These are phyloP conservation scores for Myathropa florea DNA, from an alignment of 2,888 invertebrate genomes.

Conservation along the genomic window DNA sequence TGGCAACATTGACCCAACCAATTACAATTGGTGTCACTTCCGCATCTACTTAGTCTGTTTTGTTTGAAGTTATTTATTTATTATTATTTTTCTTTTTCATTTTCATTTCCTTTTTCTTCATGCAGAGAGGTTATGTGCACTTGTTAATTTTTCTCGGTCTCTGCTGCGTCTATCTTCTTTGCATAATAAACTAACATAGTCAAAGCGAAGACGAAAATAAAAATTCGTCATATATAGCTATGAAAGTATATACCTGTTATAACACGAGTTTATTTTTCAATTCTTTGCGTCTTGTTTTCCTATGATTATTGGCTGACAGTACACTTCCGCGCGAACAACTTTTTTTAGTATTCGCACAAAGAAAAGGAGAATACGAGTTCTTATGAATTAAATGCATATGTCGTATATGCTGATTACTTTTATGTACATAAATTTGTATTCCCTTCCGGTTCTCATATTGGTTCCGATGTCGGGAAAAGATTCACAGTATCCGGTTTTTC, in stretches of 20 bases:
- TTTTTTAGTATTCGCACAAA: slow-evolving; percentile 13
- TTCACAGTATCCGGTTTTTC: slow-evolving; percentile 58
- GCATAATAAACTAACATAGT: slow-evolving; percentile 53
- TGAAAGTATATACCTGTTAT: neutral
- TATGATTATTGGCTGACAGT: slow-evolving; percentile 53
- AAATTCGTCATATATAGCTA: neutral
- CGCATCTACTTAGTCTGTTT: slow-evolving; percentile 47
- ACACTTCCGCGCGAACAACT: slow-evolving; percentile 63
- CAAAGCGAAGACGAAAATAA: slow-evolving; percentile 32
- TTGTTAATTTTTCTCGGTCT: slow-evolving; percentile 54
- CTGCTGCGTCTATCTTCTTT: slow-evolving; percentile 58
- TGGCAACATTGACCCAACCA: slow-evolving; percentile 46
- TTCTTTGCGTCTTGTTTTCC: slow-evolving; percentile 38
- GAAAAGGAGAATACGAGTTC: slow-evolving; percentile 3
- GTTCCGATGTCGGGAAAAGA: slow-evolving; percentile 2
- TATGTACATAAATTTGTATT: neutral
- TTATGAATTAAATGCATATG: slow-evolving; percentile 33
- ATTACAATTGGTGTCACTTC: slow-evolving; percentile 59
- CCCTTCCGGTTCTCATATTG: slow-evolving; percentile 51
- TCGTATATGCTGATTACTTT: slow-evolving; percentile 22
- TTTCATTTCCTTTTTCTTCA: slow-evolving; percentile 4
- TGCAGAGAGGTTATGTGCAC: slow-evolving; percentile 20
- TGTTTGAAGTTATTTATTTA: slow-evolving; percentile 24
- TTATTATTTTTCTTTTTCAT: slow-evolving; percentile 1
- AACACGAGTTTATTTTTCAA: slow-evolving; percentile 7